Evolutionary conservation across 2,113 vertebrate species (phyloP).

Genomic region (Rattus rattus): DNA sequence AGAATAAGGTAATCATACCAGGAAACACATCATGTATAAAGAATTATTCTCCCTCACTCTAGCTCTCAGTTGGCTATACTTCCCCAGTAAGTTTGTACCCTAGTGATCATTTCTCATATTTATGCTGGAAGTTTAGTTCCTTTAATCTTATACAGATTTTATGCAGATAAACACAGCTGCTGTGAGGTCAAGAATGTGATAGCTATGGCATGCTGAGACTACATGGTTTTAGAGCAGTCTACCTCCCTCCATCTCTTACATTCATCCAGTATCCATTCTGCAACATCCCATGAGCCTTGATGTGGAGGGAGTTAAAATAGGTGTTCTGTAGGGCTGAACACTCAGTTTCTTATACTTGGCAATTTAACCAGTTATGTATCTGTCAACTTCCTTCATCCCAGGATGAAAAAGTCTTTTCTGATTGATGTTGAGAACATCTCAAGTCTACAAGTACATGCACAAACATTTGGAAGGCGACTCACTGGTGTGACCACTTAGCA

Average conservation of each 20-base stretch:
- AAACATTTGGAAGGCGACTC: background rate
- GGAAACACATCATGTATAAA: background rate
- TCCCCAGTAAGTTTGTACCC: background rate
- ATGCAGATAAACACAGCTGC: background rate
- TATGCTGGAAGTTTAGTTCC: background rate
- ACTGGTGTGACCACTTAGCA: background rate
- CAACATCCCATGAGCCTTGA: background rate
- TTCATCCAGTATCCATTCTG: background rate
- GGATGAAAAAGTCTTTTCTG: background rate
- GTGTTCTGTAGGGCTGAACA: background rate
- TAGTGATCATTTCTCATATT: background rate
- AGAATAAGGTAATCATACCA: background rate
- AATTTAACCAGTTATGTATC: background rate
- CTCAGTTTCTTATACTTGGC: background rate
- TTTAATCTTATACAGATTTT: background rate
- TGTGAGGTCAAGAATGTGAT: background rate
- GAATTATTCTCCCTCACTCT: background rate
- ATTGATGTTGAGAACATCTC: background rate
- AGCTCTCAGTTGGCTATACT: background rate
- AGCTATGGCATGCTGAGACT: background rate
- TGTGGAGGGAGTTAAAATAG: background rate
- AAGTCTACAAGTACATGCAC: background rate
- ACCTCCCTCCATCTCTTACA: background rate
- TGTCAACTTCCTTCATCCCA: background rate
- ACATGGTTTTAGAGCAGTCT: background rate